Base-by-base conservation (phyloP, 2,113 vertebrate genomes). In the Penelope pileata region DNA sequence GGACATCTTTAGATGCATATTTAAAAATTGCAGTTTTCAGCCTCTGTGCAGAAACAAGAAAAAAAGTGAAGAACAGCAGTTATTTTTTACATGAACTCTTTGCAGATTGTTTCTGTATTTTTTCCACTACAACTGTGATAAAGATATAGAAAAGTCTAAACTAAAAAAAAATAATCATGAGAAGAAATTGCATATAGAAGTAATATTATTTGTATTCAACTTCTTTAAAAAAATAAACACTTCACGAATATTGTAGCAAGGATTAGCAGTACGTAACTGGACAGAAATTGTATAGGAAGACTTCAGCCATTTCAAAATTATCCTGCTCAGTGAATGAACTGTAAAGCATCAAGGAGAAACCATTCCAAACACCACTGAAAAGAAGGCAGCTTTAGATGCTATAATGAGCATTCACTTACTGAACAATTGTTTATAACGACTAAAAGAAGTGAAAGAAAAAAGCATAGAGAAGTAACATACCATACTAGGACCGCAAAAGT, bases 1-100 rank as follows among this genome's bases (percentile, higher is more conserved):
- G 66, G 87, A 47, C 87, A 90, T 87, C 86, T 87, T 94, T 75
- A 82, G 66, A 89, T 84, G 58, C 62, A 93, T 87, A 89, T 79
- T 95, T 78, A 73, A 90, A 85, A 94, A 53, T 27, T 76, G 47
- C 36, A 47, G 66, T 48, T 94, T 90, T 73, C 70, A 83, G 82
- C 58, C 90, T 22, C 75, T 56, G 32, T 58, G 60, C 13, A 53
- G 59, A 91, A 68, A 69, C 40, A 76, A 85, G 70, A 64, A 27
- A 79, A 90, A 73, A 74, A 29, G 83, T 15, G 32, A 83, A 80
- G 34, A 84, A 24, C 4, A 7, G 7, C 48, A 24, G 43, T n/a
- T 70, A 47, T 59, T 53, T 68, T 88, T 72, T 15, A 73, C n/a
- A 53, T 27, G 22, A 26, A 2, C 47, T 56, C 22, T 73, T 75